phyloP scores from a whole-genome alignment of 2,888 invertebrate species.

The Azorinus chamasolen region DNA sequence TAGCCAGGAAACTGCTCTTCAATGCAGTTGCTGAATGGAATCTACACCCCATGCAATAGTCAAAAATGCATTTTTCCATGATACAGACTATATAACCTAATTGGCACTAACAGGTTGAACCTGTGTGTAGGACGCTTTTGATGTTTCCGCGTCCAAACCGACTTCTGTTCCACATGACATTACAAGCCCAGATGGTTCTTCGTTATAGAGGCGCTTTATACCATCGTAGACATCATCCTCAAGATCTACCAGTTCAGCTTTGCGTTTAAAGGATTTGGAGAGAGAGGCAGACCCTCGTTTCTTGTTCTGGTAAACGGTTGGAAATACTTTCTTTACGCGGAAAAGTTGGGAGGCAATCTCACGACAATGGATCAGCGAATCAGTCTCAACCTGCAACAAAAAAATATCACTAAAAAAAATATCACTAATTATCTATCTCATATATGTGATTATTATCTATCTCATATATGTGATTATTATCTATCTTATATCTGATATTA shows the following conservation, averaged over 20 bases:
- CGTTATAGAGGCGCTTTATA: constrained; percentile 84
- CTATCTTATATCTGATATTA: too few species aligned
- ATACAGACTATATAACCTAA: constrained; percentile 33
- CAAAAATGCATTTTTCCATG: too few species aligned
- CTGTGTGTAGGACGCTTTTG: constrained; percentile 32
- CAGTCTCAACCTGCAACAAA: constrained; percentile 77
- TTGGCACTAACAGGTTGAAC: constrained; percentile 60
- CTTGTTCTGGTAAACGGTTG: constrained; percentile 68
- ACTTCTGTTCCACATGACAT: constrained; percentile 78
- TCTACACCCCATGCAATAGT: too few species aligned
- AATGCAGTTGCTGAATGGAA: too few species aligned
- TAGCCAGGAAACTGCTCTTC: too few species aligned
- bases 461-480: too few species aligned
- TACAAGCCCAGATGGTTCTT: constrained; percentile 64
- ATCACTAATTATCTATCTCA: background rate
- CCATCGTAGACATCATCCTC: constrained; percentile 83
- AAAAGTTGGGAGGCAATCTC: constrained; percentile 76
- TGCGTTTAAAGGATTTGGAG: constrained; percentile 80
- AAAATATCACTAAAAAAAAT: background rate
- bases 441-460: too few species aligned
- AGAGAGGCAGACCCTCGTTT: constrained; percentile 36
- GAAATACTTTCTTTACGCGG: constrained; percentile 60
- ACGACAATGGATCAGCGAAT: constrained; percentile 79
- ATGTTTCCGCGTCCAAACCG: constrained; percentile 65
- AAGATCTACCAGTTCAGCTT: constrained; percentile 75